These are phyloP conservation scores for Caenorhabditis sinica DNA, from an alignment of 2,888 invertebrate species.

Conservation along the genomic window DNA sequence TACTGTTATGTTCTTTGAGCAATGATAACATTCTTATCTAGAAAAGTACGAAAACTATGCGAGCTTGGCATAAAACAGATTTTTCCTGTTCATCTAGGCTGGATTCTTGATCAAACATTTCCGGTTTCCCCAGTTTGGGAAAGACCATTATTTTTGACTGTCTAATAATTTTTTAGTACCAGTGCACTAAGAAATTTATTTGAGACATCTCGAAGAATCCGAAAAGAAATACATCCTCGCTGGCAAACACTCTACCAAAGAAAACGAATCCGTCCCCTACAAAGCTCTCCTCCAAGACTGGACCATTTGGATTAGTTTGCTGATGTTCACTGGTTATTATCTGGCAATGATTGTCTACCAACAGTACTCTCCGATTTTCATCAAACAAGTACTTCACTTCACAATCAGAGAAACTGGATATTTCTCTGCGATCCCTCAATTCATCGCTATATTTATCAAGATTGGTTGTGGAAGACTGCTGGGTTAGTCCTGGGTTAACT, in stretches of 20 bases:
- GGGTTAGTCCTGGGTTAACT: slow-evolving; percentile 29
- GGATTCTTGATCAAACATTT: too few relatives aligned
- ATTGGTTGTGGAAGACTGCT: slow-evolving; percentile 66
- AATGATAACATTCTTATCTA: too few relatives aligned
- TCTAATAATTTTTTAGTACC: too few relatives aligned
- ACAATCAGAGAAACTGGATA: slow-evolving; percentile 71
- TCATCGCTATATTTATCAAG: slow-evolving; percentile 70
- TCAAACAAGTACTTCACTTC: slow-evolving; percentile 71
- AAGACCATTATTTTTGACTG: too few relatives aligned
- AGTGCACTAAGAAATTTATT: too few relatives aligned
- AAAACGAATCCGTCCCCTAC: slow-evolving; percentile 60
- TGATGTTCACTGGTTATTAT: slow-evolving; percentile 72
- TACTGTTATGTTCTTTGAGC: too few relatives aligned
- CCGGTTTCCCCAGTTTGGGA: too few relatives aligned
- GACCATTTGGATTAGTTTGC: slow-evolving; percentile 70
- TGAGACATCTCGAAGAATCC: slow-evolving; percentile 60
- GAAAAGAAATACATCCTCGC: slow-evolving; percentile 65
- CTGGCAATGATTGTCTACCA: slow-evolving; percentile 74
- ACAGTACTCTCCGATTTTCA: slow-evolving; percentile 72
- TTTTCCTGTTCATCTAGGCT: too few relatives aligned
- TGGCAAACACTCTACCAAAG: slow-evolving; percentile 54
- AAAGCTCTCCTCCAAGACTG: slow-evolving; percentile 53
- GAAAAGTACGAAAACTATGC: too few relatives aligned
- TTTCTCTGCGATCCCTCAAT: slow-evolving; percentile 71
- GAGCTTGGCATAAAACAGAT: too few relatives aligned